These are phyloP conservation scores for Brotogeris chrysoptera DNA, from an alignment of 2,797 vertebrate species.

Conservation along the genomic window DNA sequence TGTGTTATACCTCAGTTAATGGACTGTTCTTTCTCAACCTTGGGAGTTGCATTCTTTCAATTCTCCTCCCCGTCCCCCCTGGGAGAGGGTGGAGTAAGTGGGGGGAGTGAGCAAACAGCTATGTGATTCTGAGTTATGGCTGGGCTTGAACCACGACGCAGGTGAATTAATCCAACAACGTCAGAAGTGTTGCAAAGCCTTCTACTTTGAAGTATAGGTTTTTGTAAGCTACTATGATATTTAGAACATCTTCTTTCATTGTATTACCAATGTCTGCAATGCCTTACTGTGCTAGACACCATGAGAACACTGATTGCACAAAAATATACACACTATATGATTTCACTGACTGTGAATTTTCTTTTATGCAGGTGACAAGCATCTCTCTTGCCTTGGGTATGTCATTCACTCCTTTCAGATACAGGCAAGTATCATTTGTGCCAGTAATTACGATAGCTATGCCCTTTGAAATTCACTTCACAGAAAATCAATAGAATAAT, in stretches of 20 bases:
- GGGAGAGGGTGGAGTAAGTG: no score
- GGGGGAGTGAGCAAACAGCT: no score
- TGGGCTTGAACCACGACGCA: no score
- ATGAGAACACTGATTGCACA: neutral
- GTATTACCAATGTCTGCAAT: neutral
- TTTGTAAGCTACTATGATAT: neutral
- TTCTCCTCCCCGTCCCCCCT: no score
- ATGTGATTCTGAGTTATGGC: no score
- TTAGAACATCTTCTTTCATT: neutral
- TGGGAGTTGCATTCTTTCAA: no score
- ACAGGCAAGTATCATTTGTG: neutral
- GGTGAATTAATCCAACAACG: neutral
- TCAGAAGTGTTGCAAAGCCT: neutral
- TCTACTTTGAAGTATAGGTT: neutral
- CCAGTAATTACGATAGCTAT: neutral
- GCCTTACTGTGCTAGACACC: neutral
- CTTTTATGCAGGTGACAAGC: neutral
- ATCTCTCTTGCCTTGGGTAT: neutral
- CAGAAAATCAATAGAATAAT: neutral
- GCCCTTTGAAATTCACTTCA: neutral
- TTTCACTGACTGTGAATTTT: neutral
- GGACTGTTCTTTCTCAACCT: no score
- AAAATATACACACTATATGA: neutral
- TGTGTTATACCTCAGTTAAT: no score
- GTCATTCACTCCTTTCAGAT: neutral